Evolutionary conservation across 2,797 vertebrate genomes (phyloP).

Genomic region (Danio choprae): DNA sequence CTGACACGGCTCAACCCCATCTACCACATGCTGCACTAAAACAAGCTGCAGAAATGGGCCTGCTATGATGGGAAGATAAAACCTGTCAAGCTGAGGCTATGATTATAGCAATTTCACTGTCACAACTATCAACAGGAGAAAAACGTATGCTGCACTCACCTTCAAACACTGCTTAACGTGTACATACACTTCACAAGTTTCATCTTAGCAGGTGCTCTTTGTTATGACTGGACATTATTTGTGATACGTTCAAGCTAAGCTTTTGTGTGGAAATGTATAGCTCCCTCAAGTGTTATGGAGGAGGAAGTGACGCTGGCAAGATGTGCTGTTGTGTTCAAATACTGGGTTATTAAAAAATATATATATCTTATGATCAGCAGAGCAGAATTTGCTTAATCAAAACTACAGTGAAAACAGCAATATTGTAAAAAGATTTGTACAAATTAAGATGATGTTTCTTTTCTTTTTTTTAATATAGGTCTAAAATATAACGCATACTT

Average conservation of each 20-base stretch:
- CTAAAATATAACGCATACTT: neutral
- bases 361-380: neutral
- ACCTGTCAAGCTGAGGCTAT: conserved; percentile 49
- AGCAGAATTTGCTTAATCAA: neutral
- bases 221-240: conserved; percentile 5
- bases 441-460: neutral
- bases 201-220: conserved; percentile 3
- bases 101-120: conserved; percentile 58
- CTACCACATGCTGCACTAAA: conserved; percentile 22
- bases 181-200: conserved; percentile 4
- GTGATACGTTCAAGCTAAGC: neutral
- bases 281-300: conserved; percentile 72
- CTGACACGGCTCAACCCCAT: neutral
- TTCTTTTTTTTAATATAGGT: neutral
- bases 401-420: neutral
- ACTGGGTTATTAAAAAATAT: neutral
- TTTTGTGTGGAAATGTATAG: conserved; percentile 43
- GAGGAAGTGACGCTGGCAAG: conserved; percentile 22
- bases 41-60: conserved; percentile 23
- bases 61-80: conserved; percentile 41
- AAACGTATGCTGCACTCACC: conserved; percentile 39
- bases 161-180: conserved; percentile 43
- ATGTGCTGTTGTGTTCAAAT: neutral
- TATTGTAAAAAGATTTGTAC: neutral
- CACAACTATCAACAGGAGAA: conserved; percentile 41